Percentiles rank a stretch among this genome's conserved stretches.
Evolutionary conservation across 1,140 invertebrate species (phyloP).

Genomic region (Mamestra configurata): DNA sequence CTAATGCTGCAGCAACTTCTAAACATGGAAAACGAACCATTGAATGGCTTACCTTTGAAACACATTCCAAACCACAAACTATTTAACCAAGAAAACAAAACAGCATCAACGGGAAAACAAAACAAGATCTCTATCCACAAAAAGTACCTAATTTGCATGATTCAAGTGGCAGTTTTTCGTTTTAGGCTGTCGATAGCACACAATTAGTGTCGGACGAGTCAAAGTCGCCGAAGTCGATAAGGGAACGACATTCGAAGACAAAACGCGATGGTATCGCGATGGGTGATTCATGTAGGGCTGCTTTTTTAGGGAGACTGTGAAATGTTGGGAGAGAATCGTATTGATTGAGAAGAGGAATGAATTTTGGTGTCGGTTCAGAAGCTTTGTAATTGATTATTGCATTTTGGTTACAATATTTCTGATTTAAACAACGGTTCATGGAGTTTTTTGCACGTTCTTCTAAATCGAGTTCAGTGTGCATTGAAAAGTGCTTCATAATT

Average conservation of each 20-base stretch:
- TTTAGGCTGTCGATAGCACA: slow-evolving; percentile 66
- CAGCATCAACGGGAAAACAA: slow-evolving; percentile 17
- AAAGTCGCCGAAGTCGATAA: slow-evolving; percentile 72
- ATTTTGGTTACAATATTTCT: too few species aligned
- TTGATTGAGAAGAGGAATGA: not conserved
- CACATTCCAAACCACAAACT: slow-evolving; percentile 29
- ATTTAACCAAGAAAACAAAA: slow-evolving; percentile 38
- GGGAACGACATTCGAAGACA: slow-evolving; percentile 70
- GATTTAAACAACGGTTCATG: too few species aligned
- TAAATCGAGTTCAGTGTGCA: too few species aligned
- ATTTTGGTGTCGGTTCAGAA: not conserved
- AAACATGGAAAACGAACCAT: not conserved
- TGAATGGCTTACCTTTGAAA: not conserved
- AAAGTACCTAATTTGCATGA: slow-evolving; percentile 63
- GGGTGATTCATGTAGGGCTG: slow-evolving; percentile 50
- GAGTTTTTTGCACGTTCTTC: too few species aligned
- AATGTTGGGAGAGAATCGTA: slow-evolving; percentile 8
- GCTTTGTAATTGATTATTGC: not conserved
- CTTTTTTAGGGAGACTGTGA: slow-evolving; percentile 57
- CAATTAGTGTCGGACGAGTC: slow-evolving; percentile 78
- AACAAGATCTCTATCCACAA: slow-evolving; percentile 28
- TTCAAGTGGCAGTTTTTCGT: slow-evolving; percentile 57
- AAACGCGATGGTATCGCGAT: slow-evolving; percentile 73
- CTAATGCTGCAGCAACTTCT: not conserved
- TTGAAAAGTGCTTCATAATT: too few species aligned